Base-by-base conservation (phyloP, 2,888 invertebrate species). In the Caradrina clavipalpis region DNA sequence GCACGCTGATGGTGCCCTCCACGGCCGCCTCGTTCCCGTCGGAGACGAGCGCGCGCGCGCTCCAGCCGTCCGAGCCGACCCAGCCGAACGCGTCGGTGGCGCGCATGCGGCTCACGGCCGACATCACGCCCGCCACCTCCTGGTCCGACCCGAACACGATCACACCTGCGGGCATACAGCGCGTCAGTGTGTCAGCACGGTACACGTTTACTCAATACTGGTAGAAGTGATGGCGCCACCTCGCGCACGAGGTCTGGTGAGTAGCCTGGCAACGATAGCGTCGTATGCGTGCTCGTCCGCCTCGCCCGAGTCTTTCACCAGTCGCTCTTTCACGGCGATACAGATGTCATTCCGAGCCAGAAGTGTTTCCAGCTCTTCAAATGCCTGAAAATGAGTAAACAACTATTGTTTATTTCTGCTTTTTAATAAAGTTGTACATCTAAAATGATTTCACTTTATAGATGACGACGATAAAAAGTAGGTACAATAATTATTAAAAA, bases 21-120 rank as follows among this genome's bases (percentile, higher is more conserved):
- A 96, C 97, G 96, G 98, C 98, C 3, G 97, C 97, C 92, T 99
- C 98, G 93, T 98, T 98, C 78, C 98, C 98, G 86, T 97, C 97
- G 4, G 98, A 98, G 35, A 98, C 98, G 66, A 98, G 96, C 74
- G 98, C 97, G 64, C 99, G 96, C 22, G 98, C 99, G 87, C 98
- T 98, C 99, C 99, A 99, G 2, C 99, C 99, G 91, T 99, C 99
- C 45, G 98, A 98, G 3, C 99, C 99, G 64, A 99, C 99, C 99
- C 99, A 99, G 57, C 98, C 97, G 94, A 99, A 99, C 62, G 97
- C 96, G 51, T 98, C 98, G 0, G 98, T 98, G 49, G 98, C 98
- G 89, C 98, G 98, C 84, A 97, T 97, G 45, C 99, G 96, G 64
- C 97, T 96, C 21, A 98, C 98, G 0, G 99, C 99, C 80, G 98